A percentile compares a stretch with the other conserved stretches of the same genome.
These are phyloP conservation scores for Rhinopomastus cyanomelas DNA, from an alignment of 2,113 vertebrate species.

Conservation along the genomic window DNA sequence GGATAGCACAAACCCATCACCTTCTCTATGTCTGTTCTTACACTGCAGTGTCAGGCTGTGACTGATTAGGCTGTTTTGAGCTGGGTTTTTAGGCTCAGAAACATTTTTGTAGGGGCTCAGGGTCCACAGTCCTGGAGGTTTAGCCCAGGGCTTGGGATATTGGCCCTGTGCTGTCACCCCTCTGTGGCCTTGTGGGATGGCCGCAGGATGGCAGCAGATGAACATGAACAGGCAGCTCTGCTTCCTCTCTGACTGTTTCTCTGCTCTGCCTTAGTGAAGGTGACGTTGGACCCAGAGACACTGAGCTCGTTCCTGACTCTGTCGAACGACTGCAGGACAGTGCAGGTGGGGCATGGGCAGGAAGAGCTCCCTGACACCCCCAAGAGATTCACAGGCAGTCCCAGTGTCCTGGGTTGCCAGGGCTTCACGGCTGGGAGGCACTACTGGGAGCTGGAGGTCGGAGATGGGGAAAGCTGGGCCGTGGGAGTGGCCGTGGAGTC, in stretches of 20 bases:
- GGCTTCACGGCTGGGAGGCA: constrained; percentile 53
- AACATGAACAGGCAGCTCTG: fast-evolving
- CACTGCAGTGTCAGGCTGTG: neutral
- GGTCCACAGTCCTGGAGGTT: no score
- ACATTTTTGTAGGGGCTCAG: neutral
- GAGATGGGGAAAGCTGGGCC: constrained; percentile 35
- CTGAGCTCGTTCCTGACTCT: constrained; percentile 26
- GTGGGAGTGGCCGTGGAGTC: constrained; percentile 71
- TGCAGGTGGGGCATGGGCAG: neutral
- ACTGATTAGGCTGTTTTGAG: neutral
- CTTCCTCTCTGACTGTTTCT: neutral
- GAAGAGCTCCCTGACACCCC: constrained; percentile 9
- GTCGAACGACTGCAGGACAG: constrained; percentile 1
- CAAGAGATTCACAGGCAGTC: constrained; percentile 33
- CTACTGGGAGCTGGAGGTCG: constrained; percentile 71
- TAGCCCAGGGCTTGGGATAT: neutral
- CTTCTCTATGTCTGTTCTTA: neutral
- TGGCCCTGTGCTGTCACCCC: neutral
- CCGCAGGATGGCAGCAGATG: constrained; percentile 52
- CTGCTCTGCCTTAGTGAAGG: neutral
- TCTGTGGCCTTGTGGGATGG: neutral
- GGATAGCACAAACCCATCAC: neutral
- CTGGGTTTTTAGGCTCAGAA: neutral
- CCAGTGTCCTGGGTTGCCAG: constrained; percentile 41
- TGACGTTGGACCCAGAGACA: constrained; percentile 62